Evolutionary conservation across 2,888 invertebrate genomes (phyloP), one percentile per base, ranked within the genome.

Genomic region (Neoaliturus tenellus): DNA sequence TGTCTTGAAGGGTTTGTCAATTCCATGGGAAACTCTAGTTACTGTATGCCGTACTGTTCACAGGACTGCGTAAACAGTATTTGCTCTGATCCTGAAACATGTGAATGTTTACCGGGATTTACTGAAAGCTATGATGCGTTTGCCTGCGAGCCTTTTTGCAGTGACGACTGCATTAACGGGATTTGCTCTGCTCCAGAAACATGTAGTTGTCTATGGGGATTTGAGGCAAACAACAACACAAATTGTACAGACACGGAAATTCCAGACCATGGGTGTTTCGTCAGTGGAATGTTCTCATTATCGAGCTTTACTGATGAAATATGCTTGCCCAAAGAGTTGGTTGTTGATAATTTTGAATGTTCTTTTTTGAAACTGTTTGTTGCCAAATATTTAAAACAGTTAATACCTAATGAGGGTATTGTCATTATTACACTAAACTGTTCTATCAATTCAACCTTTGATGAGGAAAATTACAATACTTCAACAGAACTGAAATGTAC

Each of bases 191-290:
- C 71, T 41, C 71, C 71, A 41, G 71, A 73, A 35, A 73, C 41
- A n/a, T 73, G 71, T 35, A 73, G 6, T 23, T 73, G 71, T 23
- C 71, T 73, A 10, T 73, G 39, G 71, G 71, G 71, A n/a, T 73
- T 73, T 73, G 25, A 73, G 23, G 25, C n/a, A 14, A 23, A 20
- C 6, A 73, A 41, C n/a, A 8, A 12, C 12, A 20, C 41, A n/a
- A 73, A 73, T 20, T 73, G 71, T 73, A 25, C 39, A 41, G 8
- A 10, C 23, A 14, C 14, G n/a, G 8, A 41, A 73, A 73, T 20
- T 20, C 23, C 41, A 10, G n/a, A 35, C 35, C 33, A 67, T 33
- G 20, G 33, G 67, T 67, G 55, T 55, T 3, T 23, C 5, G 23
- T 25, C 55, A 55, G 5, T 5, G 55, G 55, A 4, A 25, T 23